Percentiles rank a stretch among this genome's conserved stretches.
These are phyloP conservation scores for Dryas iulia DNA, from an alignment of 1,140 invertebrate species.

Conservation along the genomic window DNA sequence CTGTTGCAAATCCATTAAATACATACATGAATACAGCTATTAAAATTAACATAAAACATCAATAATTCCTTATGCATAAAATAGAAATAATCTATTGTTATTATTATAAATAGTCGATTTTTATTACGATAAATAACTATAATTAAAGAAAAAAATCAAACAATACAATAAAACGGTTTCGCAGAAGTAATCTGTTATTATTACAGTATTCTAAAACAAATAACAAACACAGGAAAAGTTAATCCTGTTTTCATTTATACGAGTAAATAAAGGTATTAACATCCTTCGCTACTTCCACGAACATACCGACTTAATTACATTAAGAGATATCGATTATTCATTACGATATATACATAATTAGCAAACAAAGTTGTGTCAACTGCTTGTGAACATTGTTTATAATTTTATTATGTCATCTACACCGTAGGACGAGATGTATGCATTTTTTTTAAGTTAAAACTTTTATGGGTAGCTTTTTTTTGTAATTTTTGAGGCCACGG, in stretches of 20 bases:
- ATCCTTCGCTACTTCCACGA: constrained; percentile 9
- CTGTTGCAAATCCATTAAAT: too few species aligned
- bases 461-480: too few species aligned
- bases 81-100: too few species aligned
- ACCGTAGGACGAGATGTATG: too few species aligned
- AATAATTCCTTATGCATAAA: too few species aligned
- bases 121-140: too few species aligned
- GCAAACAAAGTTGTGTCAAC: not conserved
- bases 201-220: not conserved
- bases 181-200: not conserved
- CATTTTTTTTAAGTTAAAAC: too few species aligned
- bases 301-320: not conserved
- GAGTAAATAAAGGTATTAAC: not conserved
- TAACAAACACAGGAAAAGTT: constrained; percentile 26
- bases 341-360: not conserved
- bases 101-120: too few species aligned
- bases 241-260: constrained; percentile 20
- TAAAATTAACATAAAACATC: too few species aligned
- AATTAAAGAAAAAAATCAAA: not conserved
- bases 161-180: not conserved
- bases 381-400: not conserved
- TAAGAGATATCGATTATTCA: not conserved
- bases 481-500: too few species aligned
- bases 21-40: too few species aligned
- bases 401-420: too few species aligned